Evolutionary conservation across 2,888 invertebrate genomes (phyloP).

Genomic region (Cremastinae sp.): DNA sequence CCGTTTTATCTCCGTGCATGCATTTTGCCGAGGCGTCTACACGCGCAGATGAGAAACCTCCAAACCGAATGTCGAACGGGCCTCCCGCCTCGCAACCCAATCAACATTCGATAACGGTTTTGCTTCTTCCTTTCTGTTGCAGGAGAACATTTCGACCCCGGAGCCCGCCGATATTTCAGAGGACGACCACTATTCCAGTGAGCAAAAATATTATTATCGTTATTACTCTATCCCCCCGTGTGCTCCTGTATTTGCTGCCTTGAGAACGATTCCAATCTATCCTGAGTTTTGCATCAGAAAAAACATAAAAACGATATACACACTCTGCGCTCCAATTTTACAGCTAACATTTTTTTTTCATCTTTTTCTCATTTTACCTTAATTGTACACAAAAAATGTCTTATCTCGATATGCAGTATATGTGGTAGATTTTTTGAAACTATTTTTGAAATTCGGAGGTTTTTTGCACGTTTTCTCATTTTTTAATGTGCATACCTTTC

Average conservation of each 20-base stretch:
- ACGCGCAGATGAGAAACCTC: slow-evolving; percentile 27
- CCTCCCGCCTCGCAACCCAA: slow-evolving; percentile 23
- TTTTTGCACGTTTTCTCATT: not conserved
- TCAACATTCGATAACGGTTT: slow-evolving; percentile 58
- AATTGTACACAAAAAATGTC: not conserved
- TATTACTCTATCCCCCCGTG: slow-evolving; percentile 47
- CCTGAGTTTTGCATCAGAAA: slow-evolving; percentile 35
- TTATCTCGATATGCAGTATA: not conserved
- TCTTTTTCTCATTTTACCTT: slow-evolving; percentile 22
- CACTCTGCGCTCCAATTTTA: slow-evolving; percentile 15
- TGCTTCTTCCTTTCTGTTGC: slow-evolving; percentile 79
- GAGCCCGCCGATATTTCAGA: slow-evolving; percentile 87
- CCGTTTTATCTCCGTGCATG: slow-evolving; percentile 6
- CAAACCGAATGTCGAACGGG: slow-evolving; percentile 48
- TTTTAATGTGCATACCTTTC: not conserved
- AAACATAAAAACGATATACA: slow-evolving; percentile 24
- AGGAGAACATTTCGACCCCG: slow-evolving; percentile 87
- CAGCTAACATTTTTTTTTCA: slow-evolving; percentile 1
- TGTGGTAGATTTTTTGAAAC: no score
- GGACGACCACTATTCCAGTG: slow-evolving; percentile 87
- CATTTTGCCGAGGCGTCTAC: slow-evolving; percentile 1
- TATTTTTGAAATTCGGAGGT: no score
- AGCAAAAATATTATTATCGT: slow-evolving; percentile 73
- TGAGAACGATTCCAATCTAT: slow-evolving; percentile 35
- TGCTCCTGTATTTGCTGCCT: not conserved